Conservation (phyloP, 2,888 invertebrate species). For the Leptinotarsa peninsularis region DNA sequence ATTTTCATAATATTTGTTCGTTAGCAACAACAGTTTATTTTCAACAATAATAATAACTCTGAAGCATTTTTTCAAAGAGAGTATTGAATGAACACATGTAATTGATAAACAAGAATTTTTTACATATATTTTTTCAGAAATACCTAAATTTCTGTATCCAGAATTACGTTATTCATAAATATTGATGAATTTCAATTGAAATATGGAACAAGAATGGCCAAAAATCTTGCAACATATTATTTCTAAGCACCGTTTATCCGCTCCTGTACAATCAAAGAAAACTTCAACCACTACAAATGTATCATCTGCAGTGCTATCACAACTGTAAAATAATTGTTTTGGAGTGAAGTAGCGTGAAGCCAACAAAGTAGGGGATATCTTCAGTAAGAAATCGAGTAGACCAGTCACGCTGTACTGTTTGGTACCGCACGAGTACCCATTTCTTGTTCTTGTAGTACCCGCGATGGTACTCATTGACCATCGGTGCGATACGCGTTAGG, state of each 20-base stretch:
- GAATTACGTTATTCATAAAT: too few relatives aligned
- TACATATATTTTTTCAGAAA: too few relatives aligned
- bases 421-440: conserved; percentile 51
- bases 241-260: background rate
- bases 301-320: conserved; percentile 29
- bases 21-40: too few relatives aligned
- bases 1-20: too few relatives aligned
- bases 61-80: too few relatives aligned
- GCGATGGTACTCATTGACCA: conserved; percentile 39
- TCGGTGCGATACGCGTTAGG: conserved; percentile 37
- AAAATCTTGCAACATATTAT: background rate
- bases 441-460: conserved; percentile 40
- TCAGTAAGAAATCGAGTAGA: conserved; percentile 47
- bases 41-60: too few relatives aligned
- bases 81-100: too few relatives aligned
- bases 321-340: conserved; percentile 43
- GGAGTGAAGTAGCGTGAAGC: conserved; percentile 43
- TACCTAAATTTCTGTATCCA: too few relatives aligned
- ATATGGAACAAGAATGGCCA: too few relatives aligned
- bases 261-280: conserved; percentile 21
- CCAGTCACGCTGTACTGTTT: conserved; percentile 48
- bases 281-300: conserved; percentile 22
- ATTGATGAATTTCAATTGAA: too few relatives aligned
- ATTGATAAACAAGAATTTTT: too few relatives aligned
- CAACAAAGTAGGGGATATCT: conserved; percentile 46